Conservation (phyloP, 2,797 vertebrate species). For the Lagodon rhomboides region DNA sequence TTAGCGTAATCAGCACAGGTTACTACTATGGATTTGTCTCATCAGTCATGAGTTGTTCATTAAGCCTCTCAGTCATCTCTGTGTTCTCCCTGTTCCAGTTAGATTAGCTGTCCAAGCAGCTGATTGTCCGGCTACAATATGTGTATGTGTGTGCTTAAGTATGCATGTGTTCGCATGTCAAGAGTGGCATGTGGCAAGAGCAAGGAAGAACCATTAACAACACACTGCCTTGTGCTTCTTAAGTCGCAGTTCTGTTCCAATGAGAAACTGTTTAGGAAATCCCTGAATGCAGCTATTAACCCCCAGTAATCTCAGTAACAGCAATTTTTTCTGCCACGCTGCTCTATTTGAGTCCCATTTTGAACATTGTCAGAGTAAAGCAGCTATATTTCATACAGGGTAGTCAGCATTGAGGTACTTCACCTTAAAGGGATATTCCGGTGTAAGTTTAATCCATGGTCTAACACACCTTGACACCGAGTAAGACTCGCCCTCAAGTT, state of each 20-base stretch:
- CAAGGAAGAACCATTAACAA: background rate
- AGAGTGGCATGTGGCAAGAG: background rate
- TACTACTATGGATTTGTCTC: conserved; percentile 13
- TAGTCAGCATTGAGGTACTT: conserved; percentile 61
- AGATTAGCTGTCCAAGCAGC: conserved; percentile 39
- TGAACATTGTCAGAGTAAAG: conserved; percentile 48
- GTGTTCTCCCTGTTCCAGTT: conserved; percentile 22
- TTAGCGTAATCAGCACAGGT: background rate
- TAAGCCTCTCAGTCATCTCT: conserved; percentile 31
- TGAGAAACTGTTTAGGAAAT: conserved; percentile 3
- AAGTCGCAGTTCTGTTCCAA: background rate
- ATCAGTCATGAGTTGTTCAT: conserved; percentile 49
- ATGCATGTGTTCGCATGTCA: background rate
- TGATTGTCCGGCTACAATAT: conserved; percentile 9
- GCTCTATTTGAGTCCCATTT: conserved; percentile 41
- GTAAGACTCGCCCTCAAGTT: too few relatives aligned
- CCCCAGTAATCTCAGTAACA: background rate
- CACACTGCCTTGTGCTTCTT: background rate
- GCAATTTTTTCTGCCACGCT: conserved; percentile 42
- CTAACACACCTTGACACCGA: too few relatives aligned
- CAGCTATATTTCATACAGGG: conserved; percentile 71
- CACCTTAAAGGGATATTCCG: conserved; percentile 81
- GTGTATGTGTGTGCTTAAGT: background rate
- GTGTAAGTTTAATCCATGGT: too few relatives aligned
- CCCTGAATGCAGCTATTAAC: background rate